phyloP scores from a whole-genome alignment of 2,888 invertebrate genomes.

The Allolobophora icterica region DNA sequence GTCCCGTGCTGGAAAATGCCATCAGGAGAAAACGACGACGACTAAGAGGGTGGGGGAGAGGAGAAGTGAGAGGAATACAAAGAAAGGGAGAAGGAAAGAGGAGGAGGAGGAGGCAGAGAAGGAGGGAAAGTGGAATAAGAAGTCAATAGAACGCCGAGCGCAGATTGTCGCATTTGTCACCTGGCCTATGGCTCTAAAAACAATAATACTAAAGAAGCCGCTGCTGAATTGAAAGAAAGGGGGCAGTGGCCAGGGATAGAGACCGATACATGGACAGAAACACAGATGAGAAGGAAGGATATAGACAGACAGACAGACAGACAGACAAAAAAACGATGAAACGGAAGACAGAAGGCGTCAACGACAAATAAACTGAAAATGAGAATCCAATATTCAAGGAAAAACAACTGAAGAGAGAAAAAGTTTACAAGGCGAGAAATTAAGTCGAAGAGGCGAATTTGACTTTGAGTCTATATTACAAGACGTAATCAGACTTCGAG shows the following conservation, averaged over 20 bases:
- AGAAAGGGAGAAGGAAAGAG: neutral
- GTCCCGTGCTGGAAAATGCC: too few relatives aligned
- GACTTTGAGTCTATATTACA: neutral
- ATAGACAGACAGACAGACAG: neutral
- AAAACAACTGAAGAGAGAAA: neutral
- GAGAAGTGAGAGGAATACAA: too few relatives aligned
- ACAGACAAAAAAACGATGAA: neutral
- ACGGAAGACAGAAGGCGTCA: neutral
- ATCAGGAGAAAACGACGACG: too few relatives aligned
- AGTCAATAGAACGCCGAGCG: neutral
- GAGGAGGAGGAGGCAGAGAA: neutral
- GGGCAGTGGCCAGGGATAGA: neutral
- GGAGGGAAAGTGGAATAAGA: neutral
- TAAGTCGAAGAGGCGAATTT: neutral
- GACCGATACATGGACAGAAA: neutral
- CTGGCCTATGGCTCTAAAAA: neutral
- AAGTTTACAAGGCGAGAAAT: neutral
- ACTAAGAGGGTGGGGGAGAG: too few relatives aligned
- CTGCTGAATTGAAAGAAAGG: constrained; percentile 8
- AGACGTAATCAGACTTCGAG: neutral
- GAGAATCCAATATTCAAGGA: neutral
- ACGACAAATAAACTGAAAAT: neutral
- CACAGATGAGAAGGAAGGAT: neutral
- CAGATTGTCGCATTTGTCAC: neutral
- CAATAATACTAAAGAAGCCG: constrained; percentile 11